Conservation (phyloP, 2,888 invertebrate genomes). For the Desoria tigrina region DNA sequence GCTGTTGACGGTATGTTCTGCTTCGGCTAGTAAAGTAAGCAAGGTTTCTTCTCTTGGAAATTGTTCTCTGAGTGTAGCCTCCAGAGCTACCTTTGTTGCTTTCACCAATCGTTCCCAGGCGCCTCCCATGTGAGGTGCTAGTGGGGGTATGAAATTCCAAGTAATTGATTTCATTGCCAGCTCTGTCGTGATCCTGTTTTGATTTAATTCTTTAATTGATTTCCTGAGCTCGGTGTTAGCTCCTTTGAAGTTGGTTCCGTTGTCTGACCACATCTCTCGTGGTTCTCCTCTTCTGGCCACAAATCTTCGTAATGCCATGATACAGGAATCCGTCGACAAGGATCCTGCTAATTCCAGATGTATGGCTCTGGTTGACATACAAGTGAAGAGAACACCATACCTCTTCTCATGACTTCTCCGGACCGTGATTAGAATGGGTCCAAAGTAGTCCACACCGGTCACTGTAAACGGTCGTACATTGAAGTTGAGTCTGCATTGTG, state of each 20-base stretch:
- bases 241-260: conserved; percentile 25
- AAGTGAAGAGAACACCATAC: conserved; percentile 16
- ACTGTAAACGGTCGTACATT: conserved; percentile 16
- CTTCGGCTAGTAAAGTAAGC: conserved; percentile 33
- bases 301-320: conserved; percentile 14
- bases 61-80: conserved; percentile 19
- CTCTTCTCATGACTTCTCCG: conserved; percentile 16
- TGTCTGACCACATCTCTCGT: conserved; percentile 7
- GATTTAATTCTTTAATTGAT: not conserved
- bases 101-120: conserved; percentile 47
- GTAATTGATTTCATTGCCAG: not conserved
- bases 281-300: not conserved
- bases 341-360: conserved; percentile 17
- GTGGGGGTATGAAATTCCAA: conserved; percentile 19
- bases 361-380: conserved; percentile 15
- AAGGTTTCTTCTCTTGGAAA: conserved; percentile 32
- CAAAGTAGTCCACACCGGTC: conserved; percentile 21
- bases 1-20: conserved; percentile 28
- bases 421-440: conserved; percentile 11
- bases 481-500: not conserved
- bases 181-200: not conserved
- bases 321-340: conserved; percentile 4
- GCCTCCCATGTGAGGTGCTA: conserved; percentile 47
- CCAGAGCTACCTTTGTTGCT: conserved; percentile 32
- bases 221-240: conserved; percentile 7